Evolutionary conservation across 2,113 vertebrate genomes (phyloP).

Genomic region (Dryoscopus gambensis): DNA sequence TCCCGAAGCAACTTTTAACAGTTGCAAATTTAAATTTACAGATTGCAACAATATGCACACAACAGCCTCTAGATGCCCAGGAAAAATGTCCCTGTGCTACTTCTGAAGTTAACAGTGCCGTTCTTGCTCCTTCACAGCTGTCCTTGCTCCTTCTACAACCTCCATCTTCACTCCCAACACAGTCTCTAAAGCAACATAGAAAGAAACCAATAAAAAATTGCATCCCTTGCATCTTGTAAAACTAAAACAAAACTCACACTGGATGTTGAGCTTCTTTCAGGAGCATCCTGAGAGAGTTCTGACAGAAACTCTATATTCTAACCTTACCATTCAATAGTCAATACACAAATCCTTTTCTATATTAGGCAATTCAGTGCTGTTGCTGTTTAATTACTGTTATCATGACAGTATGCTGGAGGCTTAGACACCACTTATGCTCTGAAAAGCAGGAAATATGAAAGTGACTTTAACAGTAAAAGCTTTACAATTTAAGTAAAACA

Average conservation of each 20-base stretch:
- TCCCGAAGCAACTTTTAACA: background rate
- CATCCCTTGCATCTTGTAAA: background rate
- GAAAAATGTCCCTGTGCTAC: background rate
- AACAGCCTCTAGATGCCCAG: background rate
- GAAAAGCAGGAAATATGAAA: background rate
- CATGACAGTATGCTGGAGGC: background rate
- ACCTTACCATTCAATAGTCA: background rate
- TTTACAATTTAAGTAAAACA: background rate
- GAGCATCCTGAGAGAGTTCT: too few relatives aligned
- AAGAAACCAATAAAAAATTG: background rate
- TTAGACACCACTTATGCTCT: background rate
- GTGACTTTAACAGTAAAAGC: background rate
- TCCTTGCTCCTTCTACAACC: background rate
- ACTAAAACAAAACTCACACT: background rate
- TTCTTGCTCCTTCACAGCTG: background rate
- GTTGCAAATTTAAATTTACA: background rate
- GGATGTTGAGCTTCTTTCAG: background rate
- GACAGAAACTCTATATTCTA: background rate
- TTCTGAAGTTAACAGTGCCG: background rate
- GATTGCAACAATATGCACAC: background rate
- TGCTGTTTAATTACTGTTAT: background rate
- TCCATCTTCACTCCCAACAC: background rate
- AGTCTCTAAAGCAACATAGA: accelerated
- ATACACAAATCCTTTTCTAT: background rate
- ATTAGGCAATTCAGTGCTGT: background rate